Evolutionary conservation across 1,140 invertebrate genomes (phyloP).

Genomic region (Dendroctonus valens): DNA sequence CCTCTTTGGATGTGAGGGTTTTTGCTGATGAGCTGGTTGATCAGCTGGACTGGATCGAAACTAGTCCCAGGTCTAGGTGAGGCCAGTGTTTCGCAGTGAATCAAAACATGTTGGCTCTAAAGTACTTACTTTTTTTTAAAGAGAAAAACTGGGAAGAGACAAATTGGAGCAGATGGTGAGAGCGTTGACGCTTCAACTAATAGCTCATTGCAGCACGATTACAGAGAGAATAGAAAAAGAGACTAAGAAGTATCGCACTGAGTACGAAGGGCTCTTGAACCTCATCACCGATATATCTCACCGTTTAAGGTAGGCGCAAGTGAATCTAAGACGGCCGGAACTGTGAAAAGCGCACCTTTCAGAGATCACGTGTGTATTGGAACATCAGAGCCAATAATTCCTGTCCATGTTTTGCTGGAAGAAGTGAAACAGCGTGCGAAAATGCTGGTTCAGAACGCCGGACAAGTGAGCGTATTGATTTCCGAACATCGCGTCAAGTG

Average conservation of each 20-base stretch:
- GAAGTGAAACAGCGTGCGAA: slow-evolving; percentile 27
- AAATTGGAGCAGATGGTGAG: slow-evolving; percentile 33
- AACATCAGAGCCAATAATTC: slow-evolving; percentile 30
- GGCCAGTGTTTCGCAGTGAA: neutral
- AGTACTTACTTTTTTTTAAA: neutral
- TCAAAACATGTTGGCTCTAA: no score
- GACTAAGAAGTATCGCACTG: slow-evolving; percentile 21
- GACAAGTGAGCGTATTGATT: slow-evolving; percentile 32
- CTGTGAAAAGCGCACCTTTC: neutral
- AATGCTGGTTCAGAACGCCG: slow-evolving; percentile 29
- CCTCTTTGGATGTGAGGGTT: slow-evolving; percentile 16
- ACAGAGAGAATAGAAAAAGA: slow-evolving; percentile 26
- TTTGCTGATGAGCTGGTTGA: slow-evolving; percentile 30
- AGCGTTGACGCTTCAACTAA: slow-evolving; percentile 26
- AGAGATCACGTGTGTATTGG: slow-evolving; percentile 31
- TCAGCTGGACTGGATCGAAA: slow-evolving; percentile 27
- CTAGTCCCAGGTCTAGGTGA: neutral
- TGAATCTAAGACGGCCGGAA: neutral
- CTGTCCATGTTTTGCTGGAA: slow-evolving; percentile 34
- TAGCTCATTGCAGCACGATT: slow-evolving; percentile 14
- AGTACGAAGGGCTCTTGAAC: slow-evolving; percentile 19
- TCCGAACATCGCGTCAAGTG: slow-evolving; percentile 33
- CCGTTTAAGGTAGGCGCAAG: slow-evolving; percentile 21
- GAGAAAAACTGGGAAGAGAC: slow-evolving; percentile 22
- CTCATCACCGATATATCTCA: slow-evolving; percentile 32